Percentiles rank a stretch among this genome's conserved stretches.
Evolutionary conservation across 2,113 vertebrate genomes (phyloP).

Genomic region (Ranitomeya variabilis): DNA sequence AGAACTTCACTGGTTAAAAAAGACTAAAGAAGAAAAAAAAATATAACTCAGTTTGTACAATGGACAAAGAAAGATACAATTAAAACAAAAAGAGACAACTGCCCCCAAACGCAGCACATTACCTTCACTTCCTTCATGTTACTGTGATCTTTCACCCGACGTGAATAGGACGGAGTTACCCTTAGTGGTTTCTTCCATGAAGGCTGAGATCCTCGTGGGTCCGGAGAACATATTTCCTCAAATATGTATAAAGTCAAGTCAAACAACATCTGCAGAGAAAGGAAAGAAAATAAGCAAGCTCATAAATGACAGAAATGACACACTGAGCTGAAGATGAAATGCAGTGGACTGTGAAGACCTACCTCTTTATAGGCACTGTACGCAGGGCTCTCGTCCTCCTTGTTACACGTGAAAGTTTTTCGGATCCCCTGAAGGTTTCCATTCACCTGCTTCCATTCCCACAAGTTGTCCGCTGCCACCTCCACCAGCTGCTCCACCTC

Average conservation of each 20-base stretch:
- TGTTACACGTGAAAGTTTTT: background rate
- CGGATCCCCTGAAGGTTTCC: conserved; percentile 65
- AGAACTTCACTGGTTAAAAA: conserved; percentile 88
- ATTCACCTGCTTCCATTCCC: conserved; percentile 82
- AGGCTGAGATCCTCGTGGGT: conserved; percentile 85
- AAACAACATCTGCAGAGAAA: conserved; percentile 83
- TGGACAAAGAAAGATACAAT: background rate
- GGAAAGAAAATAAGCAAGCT: conserved; percentile 52
- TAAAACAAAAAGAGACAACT: background rate
- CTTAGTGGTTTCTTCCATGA: conserved; percentile 89
- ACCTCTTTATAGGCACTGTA: conserved; percentile 44
- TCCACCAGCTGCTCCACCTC: conserved; percentile 88
- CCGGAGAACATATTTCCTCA: conserved; percentile 90
- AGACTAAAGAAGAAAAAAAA: conserved; percentile 69
- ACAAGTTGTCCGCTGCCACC: conserved; percentile 83
- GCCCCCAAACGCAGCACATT: conserved; percentile 13
- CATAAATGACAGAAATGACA: conserved; percentile 21
- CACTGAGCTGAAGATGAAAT: background rate
- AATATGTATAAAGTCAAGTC: conserved; percentile 94
- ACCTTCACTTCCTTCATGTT: conserved; percentile 87
- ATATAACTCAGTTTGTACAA: conserved; percentile 30
- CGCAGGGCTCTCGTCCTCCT: conserved; percentile 26
- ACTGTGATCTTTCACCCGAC: conserved; percentile 80
- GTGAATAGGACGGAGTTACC: conserved; percentile 78
- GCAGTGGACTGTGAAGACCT: background rate